These are phyloP conservation scores for Conus canariensis DNA, from an alignment of 2,888 invertebrate genomes.

Conservation along the genomic window DNA sequence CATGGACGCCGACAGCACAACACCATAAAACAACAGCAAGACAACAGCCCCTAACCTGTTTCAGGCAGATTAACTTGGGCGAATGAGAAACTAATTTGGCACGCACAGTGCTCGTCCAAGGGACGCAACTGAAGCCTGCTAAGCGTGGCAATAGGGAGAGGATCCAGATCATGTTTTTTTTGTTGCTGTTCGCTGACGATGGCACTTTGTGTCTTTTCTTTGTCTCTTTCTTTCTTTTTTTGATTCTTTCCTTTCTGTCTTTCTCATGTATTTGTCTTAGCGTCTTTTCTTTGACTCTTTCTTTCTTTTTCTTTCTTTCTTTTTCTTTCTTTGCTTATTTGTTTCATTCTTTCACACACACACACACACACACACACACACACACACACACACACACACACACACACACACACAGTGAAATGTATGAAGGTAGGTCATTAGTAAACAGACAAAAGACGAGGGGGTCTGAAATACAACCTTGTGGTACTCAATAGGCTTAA, in stretches of 20 bases:
- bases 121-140: slow-evolving; percentile 11
- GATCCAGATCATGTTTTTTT: neutral
- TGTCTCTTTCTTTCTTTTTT: neutral
- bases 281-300: neutral
- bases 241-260: neutral
- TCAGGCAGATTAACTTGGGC: neutral
- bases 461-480: no score
- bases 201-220: neutral
- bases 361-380: no score
- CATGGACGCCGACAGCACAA: neutral
- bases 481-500: no score
- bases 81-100: neutral
- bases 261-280: neutral
- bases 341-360: no score
- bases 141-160: neutral
- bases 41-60: neutral
- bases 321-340: no score
- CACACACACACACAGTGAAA: no score
- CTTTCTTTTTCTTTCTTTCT: neutral
- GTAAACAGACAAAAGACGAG: no score
- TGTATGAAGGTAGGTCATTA: no score
- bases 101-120: neutral
- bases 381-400: no score
- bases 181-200: no score
- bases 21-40: neutral